phyloP scores from a whole-genome alignment of 2,888 invertebrate species.

The Lacanobia oleracea region DNA sequence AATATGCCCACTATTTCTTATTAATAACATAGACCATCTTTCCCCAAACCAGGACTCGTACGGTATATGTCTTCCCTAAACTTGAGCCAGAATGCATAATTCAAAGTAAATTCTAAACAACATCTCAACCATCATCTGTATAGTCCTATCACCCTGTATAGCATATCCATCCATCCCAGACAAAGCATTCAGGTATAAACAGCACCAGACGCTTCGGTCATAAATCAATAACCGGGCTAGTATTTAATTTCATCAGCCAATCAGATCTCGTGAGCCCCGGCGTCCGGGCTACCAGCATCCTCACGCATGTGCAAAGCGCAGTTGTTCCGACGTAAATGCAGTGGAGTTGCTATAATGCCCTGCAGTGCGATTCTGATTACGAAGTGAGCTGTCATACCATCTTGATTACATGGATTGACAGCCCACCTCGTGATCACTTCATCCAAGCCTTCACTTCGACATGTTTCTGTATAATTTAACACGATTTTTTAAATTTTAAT shows the following conservation, averaged over 20 bases:
- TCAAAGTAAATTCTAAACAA: background rate
- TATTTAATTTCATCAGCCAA: slow-evolving; percentile 9
- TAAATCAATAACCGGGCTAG: slow-evolving; percentile 19
- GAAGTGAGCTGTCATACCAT: too few relatives aligned
- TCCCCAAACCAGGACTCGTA: background rate
- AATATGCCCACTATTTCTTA: background rate
- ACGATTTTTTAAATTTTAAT: background rate
- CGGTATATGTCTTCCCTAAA: background rate
- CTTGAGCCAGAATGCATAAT: background rate
- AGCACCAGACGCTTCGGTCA: background rate
- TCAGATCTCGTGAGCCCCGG: slow-evolving; percentile 3
- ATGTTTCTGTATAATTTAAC: too few relatives aligned
- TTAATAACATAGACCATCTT: background rate
- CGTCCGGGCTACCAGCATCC: background rate
- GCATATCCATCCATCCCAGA: background rate
- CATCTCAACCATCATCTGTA: background rate
- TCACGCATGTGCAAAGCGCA: slow-evolving; percentile 19
- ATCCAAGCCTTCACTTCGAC: too few relatives aligned
- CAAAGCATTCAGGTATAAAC: background rate
- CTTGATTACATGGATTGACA: too few relatives aligned
- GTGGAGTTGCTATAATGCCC: background rate
- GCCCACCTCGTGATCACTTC: too few relatives aligned
- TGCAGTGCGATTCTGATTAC: too few relatives aligned
- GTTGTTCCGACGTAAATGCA: slow-evolving; percentile 3
- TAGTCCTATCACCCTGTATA: background rate